A percentile compares a stretch with the other conserved stretches of the same genome.
Conservation (phyloP, 37 sponge, comb jelly and placozoan species). For the Lycopodina hypogea region DNA sequence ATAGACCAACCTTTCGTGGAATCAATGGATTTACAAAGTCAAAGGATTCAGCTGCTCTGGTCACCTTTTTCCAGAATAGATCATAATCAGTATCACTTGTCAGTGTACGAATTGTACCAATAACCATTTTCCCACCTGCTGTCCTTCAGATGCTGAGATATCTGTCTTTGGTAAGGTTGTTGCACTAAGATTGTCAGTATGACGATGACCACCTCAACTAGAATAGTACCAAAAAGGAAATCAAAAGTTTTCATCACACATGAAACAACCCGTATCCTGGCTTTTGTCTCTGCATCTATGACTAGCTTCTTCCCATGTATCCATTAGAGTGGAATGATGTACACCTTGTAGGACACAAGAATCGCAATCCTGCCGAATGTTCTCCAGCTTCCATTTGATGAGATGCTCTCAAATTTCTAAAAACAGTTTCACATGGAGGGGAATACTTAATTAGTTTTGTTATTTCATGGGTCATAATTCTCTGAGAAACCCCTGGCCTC, state of each 20-base stretch:
- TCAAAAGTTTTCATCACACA: constrained; percentile 49
- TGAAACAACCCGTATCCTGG: constrained; percentile 34
- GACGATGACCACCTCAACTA: constrained; percentile 7
- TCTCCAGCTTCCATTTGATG: background rate
- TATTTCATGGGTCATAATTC: constrained; percentile 37
- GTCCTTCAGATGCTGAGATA: constrained; percentile 28
- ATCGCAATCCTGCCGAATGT: constrained; percentile 45
- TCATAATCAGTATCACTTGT: constrained; percentile 11
- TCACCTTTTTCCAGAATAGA: constrained; percentile 14
- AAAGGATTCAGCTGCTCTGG: background rate
- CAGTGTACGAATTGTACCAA: constrained; percentile 3
- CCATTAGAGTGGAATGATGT: constrained; percentile 31
- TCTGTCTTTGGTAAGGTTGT: constrained; percentile 4
- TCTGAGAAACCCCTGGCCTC: constrained; percentile 33
- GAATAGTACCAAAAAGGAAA: constrained; percentile 23
- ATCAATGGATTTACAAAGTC: constrained; percentile 21
- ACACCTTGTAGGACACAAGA: constrained; percentile 63
- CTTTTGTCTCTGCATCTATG: constrained; percentile 45
- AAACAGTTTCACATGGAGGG: constrained; percentile 46
- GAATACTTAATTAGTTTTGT: constrained; percentile 66
- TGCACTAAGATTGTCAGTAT: constrained; percentile 25
- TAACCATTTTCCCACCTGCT: constrained; percentile 4
- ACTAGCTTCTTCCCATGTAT: constrained; percentile 51
- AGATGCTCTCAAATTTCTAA: constrained; percentile 35
- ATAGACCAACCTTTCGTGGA: constrained; percentile 21